These are phyloP conservation scores for Drosophila emarginata DNA, from an alignment of 2,888 invertebrate species.

Conservation along the genomic window DNA sequence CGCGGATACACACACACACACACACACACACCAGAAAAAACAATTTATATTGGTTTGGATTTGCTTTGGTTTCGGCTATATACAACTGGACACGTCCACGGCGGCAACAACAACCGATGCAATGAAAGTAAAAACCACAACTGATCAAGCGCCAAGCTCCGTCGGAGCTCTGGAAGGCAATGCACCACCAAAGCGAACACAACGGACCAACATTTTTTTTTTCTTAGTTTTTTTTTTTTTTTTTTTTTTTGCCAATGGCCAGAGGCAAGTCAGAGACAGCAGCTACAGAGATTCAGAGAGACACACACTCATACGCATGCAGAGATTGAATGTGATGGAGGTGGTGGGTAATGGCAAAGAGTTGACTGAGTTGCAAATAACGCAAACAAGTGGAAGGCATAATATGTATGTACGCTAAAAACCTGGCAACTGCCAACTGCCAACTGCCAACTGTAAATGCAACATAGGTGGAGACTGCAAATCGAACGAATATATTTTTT, in stretches of 20 bases:
- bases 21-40: neutral
- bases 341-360: constrained; percentile 37
- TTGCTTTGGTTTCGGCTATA: constrained; percentile 11
- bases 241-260: neutral
- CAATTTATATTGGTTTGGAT: neutral
- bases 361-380: constrained; percentile 40
- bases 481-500: constrained; percentile 46
- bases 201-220: neutral
- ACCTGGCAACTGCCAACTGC: constrained; percentile 49
- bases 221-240: no score
- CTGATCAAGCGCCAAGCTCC: constrained; percentile 79
- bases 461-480: constrained; percentile 21
- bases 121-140: constrained; percentile 83
- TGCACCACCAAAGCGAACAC: constrained; percentile 41
- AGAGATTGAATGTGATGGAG: constrained; percentile 2
- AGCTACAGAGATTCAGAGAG: neutral
- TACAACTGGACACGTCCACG: constrained; percentile 26
- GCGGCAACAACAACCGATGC: constrained; percentile 71
- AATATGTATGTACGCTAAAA: constrained; percentile 52
- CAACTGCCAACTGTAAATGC: constrained; percentile 21
- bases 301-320: constrained; percentile 17
- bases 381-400: constrained; percentile 66
- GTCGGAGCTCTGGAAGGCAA: constrained; percentile 59
- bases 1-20: neutral
- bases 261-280: constrained; percentile 13